Base-by-base conservation (phyloP, 53 echinoderm and acorn worm genomes). In the Stichopus horrens region DNA sequence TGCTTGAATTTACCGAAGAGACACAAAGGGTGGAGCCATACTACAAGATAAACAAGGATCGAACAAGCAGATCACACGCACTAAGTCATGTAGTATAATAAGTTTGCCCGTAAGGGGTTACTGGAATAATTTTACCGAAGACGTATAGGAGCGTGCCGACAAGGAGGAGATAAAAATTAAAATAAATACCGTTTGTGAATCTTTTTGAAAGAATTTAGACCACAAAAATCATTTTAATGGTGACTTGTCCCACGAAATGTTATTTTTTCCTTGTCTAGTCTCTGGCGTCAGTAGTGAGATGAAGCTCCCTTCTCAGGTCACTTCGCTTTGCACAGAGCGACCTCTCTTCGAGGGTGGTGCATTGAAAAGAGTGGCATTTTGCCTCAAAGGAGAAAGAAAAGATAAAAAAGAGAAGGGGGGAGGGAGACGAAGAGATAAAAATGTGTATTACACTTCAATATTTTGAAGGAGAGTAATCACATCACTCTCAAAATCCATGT, bases 141-240 rank as follows among this genome's bases (percentile, higher is more conserved):
- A 37, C 37, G 37, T 37, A 37, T 20, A 7, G 68, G 68, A 80
- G 80, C 80, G 80, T 55, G 57, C 80, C 56, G 80, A 58, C 7
- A n/a, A 56, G 54, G 20, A 81, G 56, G 56, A 81, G 58, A 81
- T 81, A 80, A 81, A 81, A 81, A 81, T 79, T 81, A 56, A 71
- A 81, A 81, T 81, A 81, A 81, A 81, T 81, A 81, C 20, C 16
- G n/a, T 81, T 81, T 81, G 58, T 81, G 81, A 81, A 81, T 81
- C 81, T 81, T 81, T 81, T 18, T 37, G 37, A 59, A 21, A 71
- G 8, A 81, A 56, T 81, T 81, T 37, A 37, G 57, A 81, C 81
- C 81, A 81, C 81, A 81, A 81, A 2, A 81, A 56, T 81, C 81
- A 81, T 81, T 81, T 79, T 53, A 81, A 81, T 57, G 58, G 23